A percentile compares a stretch with the other conserved stretches of the same genome.
phyloP scores from a whole-genome alignment of 2,888 invertebrate genomes.

The Spisula subtruncata region DNA sequence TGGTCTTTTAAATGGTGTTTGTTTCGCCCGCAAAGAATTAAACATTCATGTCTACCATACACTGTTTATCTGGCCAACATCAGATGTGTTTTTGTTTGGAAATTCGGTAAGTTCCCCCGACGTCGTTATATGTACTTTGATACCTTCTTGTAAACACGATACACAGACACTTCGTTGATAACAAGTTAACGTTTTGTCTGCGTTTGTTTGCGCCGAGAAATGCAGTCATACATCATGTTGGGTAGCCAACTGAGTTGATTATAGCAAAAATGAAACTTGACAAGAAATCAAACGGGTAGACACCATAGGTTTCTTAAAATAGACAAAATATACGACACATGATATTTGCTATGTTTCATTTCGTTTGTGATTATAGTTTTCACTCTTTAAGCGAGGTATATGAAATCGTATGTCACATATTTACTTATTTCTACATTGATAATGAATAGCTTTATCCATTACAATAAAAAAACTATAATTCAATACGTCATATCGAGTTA shows the following conservation, averaged over 20 bases:
- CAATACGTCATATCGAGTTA: not conserved
- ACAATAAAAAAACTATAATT: not conserved
- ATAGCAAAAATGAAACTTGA: not conserved
- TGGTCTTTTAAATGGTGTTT: conserved; percentile 29
- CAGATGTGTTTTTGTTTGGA: not conserved
- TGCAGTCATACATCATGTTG: not conserved
- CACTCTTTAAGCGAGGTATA: not conserved
- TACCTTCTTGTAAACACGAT: not conserved
- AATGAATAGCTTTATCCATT: not conserved
- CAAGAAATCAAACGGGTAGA: not conserved
- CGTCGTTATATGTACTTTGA: not conserved
- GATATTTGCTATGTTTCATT: not conserved
- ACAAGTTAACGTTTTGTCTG: not conserved
- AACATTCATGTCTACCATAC: conserved; percentile 28
- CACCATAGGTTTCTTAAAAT: not conserved
- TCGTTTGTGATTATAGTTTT: not conserved
- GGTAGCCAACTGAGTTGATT: not conserved
- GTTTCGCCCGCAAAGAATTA: conserved; percentile 41
- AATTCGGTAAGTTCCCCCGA: not conserved
- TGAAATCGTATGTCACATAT: not conserved
- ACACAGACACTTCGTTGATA: not conserved
- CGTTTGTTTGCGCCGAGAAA: not conserved
- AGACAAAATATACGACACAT: not conserved
- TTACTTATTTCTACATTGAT: not conserved
- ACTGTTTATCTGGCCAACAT: conserved; percentile 7